These are phyloP conservation scores for Caerostris extrusa DNA, from an alignment of 1,140 invertebrate species.

Conservation along the genomic window DNA sequence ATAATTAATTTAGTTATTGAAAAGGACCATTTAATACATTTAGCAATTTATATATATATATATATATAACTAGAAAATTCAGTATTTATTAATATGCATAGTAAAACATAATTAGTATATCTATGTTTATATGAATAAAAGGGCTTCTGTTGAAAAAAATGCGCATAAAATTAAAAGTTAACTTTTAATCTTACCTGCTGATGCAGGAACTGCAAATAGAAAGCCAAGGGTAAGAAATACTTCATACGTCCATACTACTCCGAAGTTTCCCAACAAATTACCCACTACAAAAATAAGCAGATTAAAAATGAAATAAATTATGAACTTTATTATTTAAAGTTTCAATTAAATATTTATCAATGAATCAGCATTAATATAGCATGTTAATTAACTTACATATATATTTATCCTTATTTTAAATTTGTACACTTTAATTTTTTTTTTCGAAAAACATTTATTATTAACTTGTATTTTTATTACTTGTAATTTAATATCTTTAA, in stretches of 20 bases:
- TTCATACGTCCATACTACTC: constrained; percentile 93
- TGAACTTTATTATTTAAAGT: background rate
- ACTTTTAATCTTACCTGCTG: constrained; percentile 87
- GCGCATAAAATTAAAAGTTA: too few species aligned
- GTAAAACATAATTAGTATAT: too few species aligned
- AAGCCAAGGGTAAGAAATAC: constrained; percentile 95
- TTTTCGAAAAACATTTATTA: too few species aligned
- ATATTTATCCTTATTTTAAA: background rate
- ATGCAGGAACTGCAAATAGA: constrained; percentile 94
- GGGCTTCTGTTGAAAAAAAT: too few species aligned
- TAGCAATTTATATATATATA: too few species aligned
- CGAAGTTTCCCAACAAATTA: constrained; percentile 94
- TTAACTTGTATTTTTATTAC: too few species aligned
- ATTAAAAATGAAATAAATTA: background rate
- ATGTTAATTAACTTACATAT: background rate
- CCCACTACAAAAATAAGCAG: constrained; percentile 86
- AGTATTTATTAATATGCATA: too few species aligned
- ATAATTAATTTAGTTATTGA: too few species aligned
- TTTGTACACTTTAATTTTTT: background rate
- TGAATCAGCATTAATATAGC: background rate
- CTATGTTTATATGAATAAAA: too few species aligned
- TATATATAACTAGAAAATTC: too few species aligned
- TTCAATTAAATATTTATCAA: background rate
- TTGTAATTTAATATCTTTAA: too few species aligned
- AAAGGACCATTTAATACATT: too few species aligned